These are phyloP conservation scores for Stramonita haemastoma DNA, from an alignment of 2,888 invertebrate species.

Conservation along the genomic window DNA sequence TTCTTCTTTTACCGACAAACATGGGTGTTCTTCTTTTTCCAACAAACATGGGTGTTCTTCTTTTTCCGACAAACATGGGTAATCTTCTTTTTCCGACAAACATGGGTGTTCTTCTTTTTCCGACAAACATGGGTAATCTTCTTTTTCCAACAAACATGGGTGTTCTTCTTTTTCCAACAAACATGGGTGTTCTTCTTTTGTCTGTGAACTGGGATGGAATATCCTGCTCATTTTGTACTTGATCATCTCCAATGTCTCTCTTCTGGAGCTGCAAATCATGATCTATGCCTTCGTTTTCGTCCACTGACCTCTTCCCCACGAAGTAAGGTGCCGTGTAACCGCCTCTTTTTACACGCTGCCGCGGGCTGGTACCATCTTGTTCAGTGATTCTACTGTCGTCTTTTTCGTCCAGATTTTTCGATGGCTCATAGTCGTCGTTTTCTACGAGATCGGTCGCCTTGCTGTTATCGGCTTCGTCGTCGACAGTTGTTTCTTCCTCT, in stretches of 20 bases:
- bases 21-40: slow-evolving; percentile 52
- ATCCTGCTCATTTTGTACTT: background rate
- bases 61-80: slow-evolving; percentile 44
- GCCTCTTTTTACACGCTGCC: background rate
- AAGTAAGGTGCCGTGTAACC: slow-evolving; percentile 31
- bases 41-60: slow-evolving; percentile 52
- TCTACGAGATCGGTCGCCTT: background rate
- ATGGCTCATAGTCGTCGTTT: background rate
- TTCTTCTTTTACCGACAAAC: slow-evolving; percentile 51
- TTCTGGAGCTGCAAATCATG: slow-evolving; percentile 21
- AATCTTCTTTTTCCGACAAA: slow-evolving; percentile 57
- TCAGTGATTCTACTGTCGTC: background rate
- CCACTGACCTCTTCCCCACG: slow-evolving; percentile 31
- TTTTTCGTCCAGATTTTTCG: background rate
- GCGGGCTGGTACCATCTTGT: background rate
- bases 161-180: slow-evolving; percentile 18
- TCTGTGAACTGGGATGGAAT: slow-evolving; percentile 48
- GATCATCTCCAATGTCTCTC: background rate
- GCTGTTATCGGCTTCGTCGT: background rate
- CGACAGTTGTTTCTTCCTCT: background rate
- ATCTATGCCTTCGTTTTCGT: background rate
- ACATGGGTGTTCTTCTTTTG: slow-evolving; percentile 34
- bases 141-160: slow-evolving; percentile 35
- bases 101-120: slow-evolving; percentile 40
- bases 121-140: slow-evolving; percentile 37